These are phyloP conservation scores for Oryzias javanicus DNA, from an alignment of 2,113 vertebrate genomes.

Conservation along the genomic window DNA sequence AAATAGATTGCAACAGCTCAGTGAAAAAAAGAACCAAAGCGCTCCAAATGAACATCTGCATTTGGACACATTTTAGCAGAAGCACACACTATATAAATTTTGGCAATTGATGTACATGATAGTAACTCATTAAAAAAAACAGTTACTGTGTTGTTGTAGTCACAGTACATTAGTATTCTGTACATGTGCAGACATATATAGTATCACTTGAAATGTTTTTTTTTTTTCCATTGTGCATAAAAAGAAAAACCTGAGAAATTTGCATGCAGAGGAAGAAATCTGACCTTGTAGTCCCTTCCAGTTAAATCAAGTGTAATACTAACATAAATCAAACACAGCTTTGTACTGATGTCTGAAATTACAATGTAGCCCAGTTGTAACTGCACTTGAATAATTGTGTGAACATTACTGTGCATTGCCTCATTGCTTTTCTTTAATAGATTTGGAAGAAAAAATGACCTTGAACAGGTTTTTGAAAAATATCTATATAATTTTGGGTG, in stretches of 20 bases:
- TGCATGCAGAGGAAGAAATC: no score
- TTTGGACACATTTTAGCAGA: not conserved
- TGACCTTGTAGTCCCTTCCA: no score
- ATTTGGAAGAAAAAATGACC: no score
- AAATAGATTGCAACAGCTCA: constrained; percentile 37
- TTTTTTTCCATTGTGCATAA: no score
- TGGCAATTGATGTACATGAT: not conserved
- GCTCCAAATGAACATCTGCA: constrained; percentile 15
- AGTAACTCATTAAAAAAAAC: not conserved
- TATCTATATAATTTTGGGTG: no score
- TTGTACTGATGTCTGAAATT: constrained; percentile 23
- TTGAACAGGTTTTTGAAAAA: no score
- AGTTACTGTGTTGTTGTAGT: not conserved
- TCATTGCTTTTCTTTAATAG: no score
- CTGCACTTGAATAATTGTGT: not conserved
- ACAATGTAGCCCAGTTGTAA: constrained; percentile 34
- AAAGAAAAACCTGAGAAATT: no score
- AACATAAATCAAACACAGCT: constrained; percentile 37
- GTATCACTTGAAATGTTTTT: no score
- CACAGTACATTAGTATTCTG: not conserved
- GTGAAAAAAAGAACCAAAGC: constrained; percentile 38
- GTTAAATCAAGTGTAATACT: not conserved
- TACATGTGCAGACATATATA: no score
- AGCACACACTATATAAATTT: constrained; percentile 8
- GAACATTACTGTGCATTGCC: no score